Conservation (phyloP, 2,113 vertebrate genomes). For the Eidolon helvum region DNA sequence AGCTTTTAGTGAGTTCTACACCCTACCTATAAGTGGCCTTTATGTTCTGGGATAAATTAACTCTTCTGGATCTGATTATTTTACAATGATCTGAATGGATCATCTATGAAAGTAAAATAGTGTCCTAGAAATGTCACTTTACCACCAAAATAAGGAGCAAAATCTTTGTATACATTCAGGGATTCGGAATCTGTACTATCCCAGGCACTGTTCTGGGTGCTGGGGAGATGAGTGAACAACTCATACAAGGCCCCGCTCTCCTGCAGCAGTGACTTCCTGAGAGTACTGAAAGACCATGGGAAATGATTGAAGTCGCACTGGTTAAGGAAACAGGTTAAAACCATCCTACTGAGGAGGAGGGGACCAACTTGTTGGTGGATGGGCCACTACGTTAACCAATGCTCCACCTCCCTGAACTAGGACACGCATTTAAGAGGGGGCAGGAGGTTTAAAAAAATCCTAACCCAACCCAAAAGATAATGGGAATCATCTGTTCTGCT, state of each 20-base stretch:
- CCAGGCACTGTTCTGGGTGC: not conserved
- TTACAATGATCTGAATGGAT: constrained; percentile 1
- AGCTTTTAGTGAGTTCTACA: not conserved
- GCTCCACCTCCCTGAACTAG: not conserved
- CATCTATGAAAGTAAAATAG: constrained; percentile 30
- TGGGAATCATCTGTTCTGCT: constrained; percentile 75
- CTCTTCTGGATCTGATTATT: not conserved
- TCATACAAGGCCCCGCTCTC: not conserved
- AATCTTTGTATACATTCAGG: not conserved
- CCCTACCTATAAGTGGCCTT: not conserved
- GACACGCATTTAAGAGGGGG: constrained; percentile 37
- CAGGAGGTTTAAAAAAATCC: constrained; percentile 20
- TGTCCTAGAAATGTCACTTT: constrained; percentile 22
- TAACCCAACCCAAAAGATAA: constrained; percentile 76
- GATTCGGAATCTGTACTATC: not conserved
- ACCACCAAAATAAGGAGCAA: not conserved
- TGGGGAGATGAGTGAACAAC: not conserved
- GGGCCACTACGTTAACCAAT: constrained; percentile 19
- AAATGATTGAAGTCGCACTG: not conserved
- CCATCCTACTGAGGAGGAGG: not conserved
- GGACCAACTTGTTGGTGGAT: not conserved
- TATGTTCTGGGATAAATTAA: not conserved
- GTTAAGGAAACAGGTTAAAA: constrained; percentile 24
- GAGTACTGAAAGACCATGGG: constrained; percentile 4
- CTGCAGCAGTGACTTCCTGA: not conserved